phyloP scores from a whole-genome alignment of 2,888 invertebrate species.

The Ernsta delagoae region DNA sequence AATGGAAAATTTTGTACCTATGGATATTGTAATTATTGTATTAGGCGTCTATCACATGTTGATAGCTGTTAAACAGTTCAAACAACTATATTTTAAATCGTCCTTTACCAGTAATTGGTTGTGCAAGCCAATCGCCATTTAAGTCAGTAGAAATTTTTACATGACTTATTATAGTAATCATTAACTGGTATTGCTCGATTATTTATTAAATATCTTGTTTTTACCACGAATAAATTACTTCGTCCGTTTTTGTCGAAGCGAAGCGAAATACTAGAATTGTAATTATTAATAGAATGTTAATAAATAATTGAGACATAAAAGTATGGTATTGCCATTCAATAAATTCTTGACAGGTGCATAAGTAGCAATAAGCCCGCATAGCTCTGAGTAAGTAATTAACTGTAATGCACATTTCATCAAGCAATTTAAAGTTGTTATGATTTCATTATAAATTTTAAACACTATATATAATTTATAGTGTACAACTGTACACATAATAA shows the following conservation, averaged over 20 bases:
- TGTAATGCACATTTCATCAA: conserved; percentile 34
- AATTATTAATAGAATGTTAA: conserved; percentile 42
- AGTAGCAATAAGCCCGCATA: conserved; percentile 37
- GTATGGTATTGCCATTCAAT: conserved; percentile 42
- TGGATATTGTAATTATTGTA: no score
- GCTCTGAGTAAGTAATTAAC: conserved; percentile 32
- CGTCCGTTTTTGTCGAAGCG: conserved; percentile 39
- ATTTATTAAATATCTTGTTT: conserved; percentile 33
- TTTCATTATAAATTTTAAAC: conserved; percentile 35
- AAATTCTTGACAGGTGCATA: conserved; percentile 43
- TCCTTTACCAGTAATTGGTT: conserved; percentile 31
- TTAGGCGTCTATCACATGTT: no score
- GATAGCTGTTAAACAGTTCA: no score
- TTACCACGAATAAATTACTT: conserved; percentile 39
- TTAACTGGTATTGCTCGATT: conserved; percentile 33
- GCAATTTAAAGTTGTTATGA: conserved; percentile 35
- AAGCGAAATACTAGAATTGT: conserved; percentile 38
- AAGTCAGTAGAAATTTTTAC: conserved; percentile 31
- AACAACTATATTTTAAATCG: no score
- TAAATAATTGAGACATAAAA: conserved; percentile 47
- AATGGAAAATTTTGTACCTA: no score
- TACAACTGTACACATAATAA: no score
- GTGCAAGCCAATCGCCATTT: conserved; percentile 32
- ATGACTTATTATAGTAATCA: conserved; percentile 32
- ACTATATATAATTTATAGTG: conserved; percentile 29